Evolutionary conservation across 2,888 invertebrate species (phyloP), one percentile per base, ranked within the genome.

Genomic region (Leptopilina drosophilae): DNA sequence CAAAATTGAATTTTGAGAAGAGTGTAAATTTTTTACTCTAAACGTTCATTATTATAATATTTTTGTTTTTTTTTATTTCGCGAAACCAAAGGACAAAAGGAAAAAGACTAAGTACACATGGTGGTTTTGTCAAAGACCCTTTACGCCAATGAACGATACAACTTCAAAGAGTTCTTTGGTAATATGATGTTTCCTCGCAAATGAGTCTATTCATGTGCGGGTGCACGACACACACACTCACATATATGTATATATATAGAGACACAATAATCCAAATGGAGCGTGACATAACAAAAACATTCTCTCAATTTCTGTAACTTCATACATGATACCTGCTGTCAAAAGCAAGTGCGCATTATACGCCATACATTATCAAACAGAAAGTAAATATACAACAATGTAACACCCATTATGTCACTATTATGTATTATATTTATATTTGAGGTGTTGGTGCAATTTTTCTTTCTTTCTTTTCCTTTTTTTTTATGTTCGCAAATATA

Each of bases 371-470:
- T 42, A 42, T 42, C 8, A 42, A 20, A 42, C 42, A 42, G 14
- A 33, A 33, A 73, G 53, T 9, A 42, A 42, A 42, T 42, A 42
- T 42, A 53, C 26, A 26, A 73, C 56, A 73, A 73, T 26, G 73
- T 56, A 73, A 73, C 49, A 49, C 73, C n/a, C 56, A 56, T 73
- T 73, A 53, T 73, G 6, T 56, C 56, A 73, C 56, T 73, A 4
- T 73, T 56, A 56, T 73, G 20, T 12, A 69, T 69, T 11, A 49
- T 11, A 49, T 49, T 11, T 49, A 49, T 49, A 49, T 49, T 49
- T 73, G 26, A 56, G 33, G 73, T 73, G 73, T 53, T 69, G 26
- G 69, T 26, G 26, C 33, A 73, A 73, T 73, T 73, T 62, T n/a
- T 49, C 1, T 42, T 67, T 67, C 12, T 0, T 67, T 67, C 49